Percentiles rank a stretch among this genome's conserved stretches.
phyloP scores from a whole-genome alignment of 2,888 invertebrate species.

The Baccha elongata region DNA sequence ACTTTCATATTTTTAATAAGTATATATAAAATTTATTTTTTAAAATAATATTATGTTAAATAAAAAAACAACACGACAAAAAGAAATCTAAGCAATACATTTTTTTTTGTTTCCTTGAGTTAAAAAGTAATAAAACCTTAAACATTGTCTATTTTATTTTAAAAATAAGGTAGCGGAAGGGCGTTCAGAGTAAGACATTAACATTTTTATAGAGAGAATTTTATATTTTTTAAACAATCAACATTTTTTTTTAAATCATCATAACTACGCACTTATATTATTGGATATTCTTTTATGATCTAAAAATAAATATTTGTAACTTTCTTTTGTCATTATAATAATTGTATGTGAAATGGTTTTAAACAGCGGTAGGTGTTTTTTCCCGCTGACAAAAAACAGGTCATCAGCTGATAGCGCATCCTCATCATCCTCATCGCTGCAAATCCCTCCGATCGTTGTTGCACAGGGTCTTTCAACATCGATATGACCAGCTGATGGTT shows the following conservation, averaged over 20 bases:
- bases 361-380: constrained; percentile 61
- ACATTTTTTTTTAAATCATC: constrained; percentile 4
- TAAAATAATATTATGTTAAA: constrained; percentile 64
- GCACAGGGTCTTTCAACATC: constrained; percentile 35
- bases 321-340: constrained; percentile 5
- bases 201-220: constrained; percentile 35
- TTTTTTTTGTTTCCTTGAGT: constrained; percentile 32
- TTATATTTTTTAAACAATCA: constrained; percentile 24
- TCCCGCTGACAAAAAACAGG: constrained; percentile 77
- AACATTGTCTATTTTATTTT: constrained; percentile 42
- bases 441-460: constrained; percentile 74
- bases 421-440: constrained; percentile 80
- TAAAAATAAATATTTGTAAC: constrained; percentile 50
- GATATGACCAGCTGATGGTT: constrained; percentile 41
- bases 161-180: constrained; percentile 20
- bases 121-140: constrained; percentile 46
- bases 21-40: constrained; percentile 47
- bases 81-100: constrained; percentile 56
- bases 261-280: too few relatives aligned
- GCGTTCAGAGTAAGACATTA: neutral
- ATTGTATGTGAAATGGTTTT: constrained; percentile 15
- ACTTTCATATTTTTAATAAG: constrained; percentile 54
- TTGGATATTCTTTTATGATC: too few relatives aligned
- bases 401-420: constrained; percentile 79
- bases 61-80: constrained; percentile 65